Conservation (phyloP, 2,113 vertebrate genomes). For the Rhinolophus sinicus region DNA sequence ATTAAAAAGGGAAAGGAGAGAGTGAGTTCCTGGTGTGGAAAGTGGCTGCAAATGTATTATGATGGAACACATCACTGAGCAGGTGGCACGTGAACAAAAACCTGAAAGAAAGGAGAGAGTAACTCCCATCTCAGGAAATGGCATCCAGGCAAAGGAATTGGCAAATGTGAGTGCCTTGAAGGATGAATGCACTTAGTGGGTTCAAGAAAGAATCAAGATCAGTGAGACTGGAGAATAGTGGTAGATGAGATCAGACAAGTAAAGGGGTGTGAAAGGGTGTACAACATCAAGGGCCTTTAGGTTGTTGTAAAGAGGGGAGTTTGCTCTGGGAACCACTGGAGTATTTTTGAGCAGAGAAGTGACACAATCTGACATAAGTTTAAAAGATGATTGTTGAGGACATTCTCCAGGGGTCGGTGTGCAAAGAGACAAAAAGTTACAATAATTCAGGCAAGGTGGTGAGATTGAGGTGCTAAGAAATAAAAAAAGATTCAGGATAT, state of each 20-base stretch:
- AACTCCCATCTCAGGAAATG: not conserved
- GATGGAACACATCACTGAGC: not conserved
- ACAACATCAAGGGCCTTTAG: accelerated
- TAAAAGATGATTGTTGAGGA: not conserved
- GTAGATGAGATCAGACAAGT: not conserved
- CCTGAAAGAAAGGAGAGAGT: not conserved
- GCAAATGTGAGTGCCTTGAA: not conserved
- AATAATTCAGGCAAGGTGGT: not conserved
- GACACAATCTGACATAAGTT: not conserved
- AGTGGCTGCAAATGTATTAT: not conserved
- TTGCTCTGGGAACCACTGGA: not conserved
- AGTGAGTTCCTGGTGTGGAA: not conserved
- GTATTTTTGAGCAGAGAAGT: not conserved
- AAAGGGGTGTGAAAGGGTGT: accelerated
- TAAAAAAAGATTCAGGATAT: not conserved
- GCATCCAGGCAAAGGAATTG: not conserved
- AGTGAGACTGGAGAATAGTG: not conserved
- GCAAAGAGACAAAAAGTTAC: not conserved
- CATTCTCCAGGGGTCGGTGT: not conserved
- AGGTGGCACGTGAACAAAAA: not conserved
- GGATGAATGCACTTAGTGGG: not conserved
- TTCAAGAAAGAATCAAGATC: not conserved
- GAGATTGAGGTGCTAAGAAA: not conserved
- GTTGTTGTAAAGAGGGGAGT: not conserved
- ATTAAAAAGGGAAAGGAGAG: not conserved